A percentile compares a stretch with the other conserved stretches of the same genome.
These are phyloP conservation scores for Patiria pectinifera DNA, from an alignment of 53 echinoderm and acorn worm genomes.

Conservation along the genomic window DNA sequence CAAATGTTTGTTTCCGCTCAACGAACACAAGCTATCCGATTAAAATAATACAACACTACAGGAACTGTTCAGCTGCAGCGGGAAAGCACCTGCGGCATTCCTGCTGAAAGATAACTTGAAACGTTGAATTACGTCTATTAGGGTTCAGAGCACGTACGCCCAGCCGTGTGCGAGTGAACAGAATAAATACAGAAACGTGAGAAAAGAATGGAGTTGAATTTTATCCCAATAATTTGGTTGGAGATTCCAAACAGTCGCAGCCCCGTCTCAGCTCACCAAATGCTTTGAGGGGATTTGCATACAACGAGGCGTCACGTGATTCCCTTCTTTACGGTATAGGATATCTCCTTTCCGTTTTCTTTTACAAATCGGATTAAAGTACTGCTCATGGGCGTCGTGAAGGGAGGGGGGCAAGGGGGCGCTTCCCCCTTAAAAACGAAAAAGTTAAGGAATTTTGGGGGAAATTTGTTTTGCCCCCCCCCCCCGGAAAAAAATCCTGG, in stretches of 20 bases:
- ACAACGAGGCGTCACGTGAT: background rate
- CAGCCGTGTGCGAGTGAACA: background rate
- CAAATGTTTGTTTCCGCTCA: background rate
- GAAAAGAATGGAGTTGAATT: background rate
- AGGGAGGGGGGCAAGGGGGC: too few species aligned
- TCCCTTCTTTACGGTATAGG: background rate
- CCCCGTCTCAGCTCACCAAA: background rate
- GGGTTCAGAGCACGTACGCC: constrained; percentile 28
- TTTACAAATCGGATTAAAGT: too few species aligned
- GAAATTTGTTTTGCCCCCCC: too few species aligned
- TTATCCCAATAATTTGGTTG: constrained; percentile 23
- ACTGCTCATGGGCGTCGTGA: too few species aligned
- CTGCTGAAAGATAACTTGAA: background rate
- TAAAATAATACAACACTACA: background rate
- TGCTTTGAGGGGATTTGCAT: background rate
- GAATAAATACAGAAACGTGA: constrained; percentile 37
- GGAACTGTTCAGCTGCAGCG: background rate
- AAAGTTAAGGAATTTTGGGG: too few species aligned
- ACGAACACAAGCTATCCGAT: background rate
- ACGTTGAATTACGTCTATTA: constrained; percentile 1
- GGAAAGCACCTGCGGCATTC: background rate
- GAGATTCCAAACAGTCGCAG: background rate
- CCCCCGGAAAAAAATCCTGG: too few species aligned
- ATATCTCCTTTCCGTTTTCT: too few species aligned
- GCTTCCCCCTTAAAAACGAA: too few species aligned